Percentiles rank a stretch among this genome's conserved stretches.
Conservation (phyloP, 2,797 vertebrate genomes). For the Caiman crocodilus region DNA sequence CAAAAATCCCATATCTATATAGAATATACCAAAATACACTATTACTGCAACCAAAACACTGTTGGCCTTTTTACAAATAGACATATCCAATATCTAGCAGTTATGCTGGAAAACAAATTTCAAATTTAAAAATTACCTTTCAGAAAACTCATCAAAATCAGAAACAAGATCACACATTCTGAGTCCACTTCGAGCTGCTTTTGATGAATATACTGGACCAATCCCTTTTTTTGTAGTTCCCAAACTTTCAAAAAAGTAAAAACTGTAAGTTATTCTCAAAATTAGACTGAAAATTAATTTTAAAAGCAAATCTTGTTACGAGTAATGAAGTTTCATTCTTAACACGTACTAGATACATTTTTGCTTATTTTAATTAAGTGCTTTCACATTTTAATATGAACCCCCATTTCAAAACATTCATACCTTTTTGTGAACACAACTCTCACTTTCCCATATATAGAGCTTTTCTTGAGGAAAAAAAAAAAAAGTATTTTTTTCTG, state of each 20-base stretch:
- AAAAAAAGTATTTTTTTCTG: background rate
- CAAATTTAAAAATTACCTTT: slow-evolving; percentile 85
- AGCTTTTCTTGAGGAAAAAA: background rate
- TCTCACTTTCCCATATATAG: background rate
- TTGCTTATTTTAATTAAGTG: background rate
- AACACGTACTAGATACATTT: background rate
- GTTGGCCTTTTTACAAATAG: background rate
- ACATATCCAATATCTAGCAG: background rate
- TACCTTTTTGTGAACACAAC: background rate
- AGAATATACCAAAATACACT: background rate
- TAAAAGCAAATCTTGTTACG: background rate
- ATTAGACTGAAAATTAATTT: background rate
- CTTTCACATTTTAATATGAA: background rate
- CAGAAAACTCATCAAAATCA: slow-evolving; percentile 95
- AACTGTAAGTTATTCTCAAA: slow-evolving; percentile 33
- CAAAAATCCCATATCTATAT: slow-evolving; percentile 12
- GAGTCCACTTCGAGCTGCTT: slow-evolving; percentile 95
- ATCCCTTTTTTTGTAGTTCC: slow-evolving; percentile 99
- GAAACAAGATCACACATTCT: slow-evolving; percentile 97
- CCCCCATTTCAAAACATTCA: background rate
- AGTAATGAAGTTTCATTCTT: background rate
- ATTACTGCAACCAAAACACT: background rate
- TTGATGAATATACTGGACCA: slow-evolving; percentile 97
- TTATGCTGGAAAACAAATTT: background rate
- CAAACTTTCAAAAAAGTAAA: slow-evolving; percentile 84